Percentiles rank a stretch among this genome's conserved stretches.
phyloP scores from a whole-genome alignment of 2,113 vertebrate species.

The Peromyscus leucopus region DNA sequence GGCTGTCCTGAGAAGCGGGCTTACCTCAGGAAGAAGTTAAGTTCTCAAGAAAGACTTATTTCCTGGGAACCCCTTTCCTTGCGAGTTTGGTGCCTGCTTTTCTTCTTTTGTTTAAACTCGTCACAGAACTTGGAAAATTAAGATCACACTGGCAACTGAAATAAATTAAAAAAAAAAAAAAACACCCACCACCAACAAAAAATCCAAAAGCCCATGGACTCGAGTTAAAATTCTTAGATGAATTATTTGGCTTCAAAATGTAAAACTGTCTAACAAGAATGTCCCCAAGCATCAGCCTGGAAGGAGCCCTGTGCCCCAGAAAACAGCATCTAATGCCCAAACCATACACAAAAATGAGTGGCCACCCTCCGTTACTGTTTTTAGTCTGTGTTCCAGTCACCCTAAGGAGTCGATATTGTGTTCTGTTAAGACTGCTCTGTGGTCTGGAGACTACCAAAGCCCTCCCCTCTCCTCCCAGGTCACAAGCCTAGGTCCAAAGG shows the following conservation, averaged over 20 bases:
- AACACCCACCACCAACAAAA: background rate
- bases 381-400: conserved; percentile 43
- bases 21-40: conserved; percentile 43
- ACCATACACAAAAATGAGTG: background rate
- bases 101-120: conserved; percentile 22
- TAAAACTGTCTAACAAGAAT: background rate
- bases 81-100: background rate
- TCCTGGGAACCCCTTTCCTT: conserved; percentile 25
- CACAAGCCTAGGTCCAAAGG: background rate
- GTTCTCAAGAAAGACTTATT: conserved; percentile 45
- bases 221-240: conserved; percentile 71
- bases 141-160: conserved; percentile 55
- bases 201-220: conserved; percentile 39
- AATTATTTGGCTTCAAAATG: conserved; percentile 50
- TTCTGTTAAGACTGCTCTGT: conserved; percentile 51
- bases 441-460: background rate
- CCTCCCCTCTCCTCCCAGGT: background rate
- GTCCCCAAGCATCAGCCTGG: background rate
- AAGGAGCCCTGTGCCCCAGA: conserved; percentile 62
- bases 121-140: conserved; percentile 61
- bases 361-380: background rate
- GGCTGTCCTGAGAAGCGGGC: conserved; percentile 58
- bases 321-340: conserved; percentile 1
- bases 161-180: background rate
- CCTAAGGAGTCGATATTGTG: background rate